phyloP scores from a whole-genome alignment of 1,140 invertebrate species.

The Nilaparvata lugens region DNA sequence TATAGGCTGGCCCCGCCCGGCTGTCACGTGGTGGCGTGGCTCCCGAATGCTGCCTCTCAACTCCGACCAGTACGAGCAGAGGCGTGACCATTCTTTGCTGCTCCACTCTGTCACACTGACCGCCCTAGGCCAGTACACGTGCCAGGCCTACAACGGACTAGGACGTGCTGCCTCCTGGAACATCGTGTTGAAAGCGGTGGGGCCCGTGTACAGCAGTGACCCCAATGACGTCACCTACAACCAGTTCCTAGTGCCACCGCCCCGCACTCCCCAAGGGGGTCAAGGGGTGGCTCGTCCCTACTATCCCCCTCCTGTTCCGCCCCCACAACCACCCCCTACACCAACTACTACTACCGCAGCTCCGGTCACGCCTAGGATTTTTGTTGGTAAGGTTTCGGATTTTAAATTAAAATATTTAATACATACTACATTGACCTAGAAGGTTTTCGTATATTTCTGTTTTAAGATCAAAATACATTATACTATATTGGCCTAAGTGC shows the following conservation, averaged over 20 bases:
- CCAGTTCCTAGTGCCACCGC: slow-evolving; percentile 32
- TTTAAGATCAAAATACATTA: too few relatives aligned
- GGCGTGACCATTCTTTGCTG: slow-evolving; percentile 59
- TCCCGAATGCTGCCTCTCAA: slow-evolving; percentile 58
- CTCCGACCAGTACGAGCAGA: slow-evolving; percentile 60
- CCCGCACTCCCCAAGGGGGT: slow-evolving; percentile 25
- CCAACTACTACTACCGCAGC: slow-evolving; percentile 25
- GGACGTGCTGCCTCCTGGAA: slow-evolving; percentile 66
- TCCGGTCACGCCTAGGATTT: slow-evolving; percentile 19
- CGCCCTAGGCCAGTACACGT: slow-evolving; percentile 73
- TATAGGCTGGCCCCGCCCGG: slow-evolving; percentile 68
- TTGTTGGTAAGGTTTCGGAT: slow-evolving; percentile 23
- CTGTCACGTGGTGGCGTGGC: slow-evolving; percentile 81
- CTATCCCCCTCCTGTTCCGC: slow-evolving; percentile 21
- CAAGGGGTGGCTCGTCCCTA: slow-evolving; percentile 19
- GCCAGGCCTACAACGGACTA: slow-evolving; percentile 75
- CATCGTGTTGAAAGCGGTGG: slow-evolving; percentile 56
- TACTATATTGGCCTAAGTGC: too few relatives aligned
- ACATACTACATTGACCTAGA: too few relatives aligned
- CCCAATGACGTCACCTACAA: slow-evolving; percentile 31
- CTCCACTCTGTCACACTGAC: slow-evolving; percentile 59
- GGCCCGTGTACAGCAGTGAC: slow-evolving; percentile 43
- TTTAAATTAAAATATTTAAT: not conserved
- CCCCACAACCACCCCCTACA: slow-evolving; percentile 28
- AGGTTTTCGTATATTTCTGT: too few relatives aligned